Conservation (phyloP, 1,140 invertebrate species). For the Anastatus disparis region DNA sequence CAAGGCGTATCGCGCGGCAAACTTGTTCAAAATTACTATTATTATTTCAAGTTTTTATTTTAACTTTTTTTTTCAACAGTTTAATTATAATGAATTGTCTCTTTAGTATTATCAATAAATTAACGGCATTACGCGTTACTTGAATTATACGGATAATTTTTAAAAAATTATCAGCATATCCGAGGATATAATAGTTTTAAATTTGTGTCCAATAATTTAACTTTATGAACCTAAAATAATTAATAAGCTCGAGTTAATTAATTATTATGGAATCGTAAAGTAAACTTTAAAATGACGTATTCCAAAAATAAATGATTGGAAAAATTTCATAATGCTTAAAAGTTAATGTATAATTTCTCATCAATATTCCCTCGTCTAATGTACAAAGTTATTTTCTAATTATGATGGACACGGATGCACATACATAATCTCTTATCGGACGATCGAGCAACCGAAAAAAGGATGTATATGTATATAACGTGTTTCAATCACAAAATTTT, state of each 20-base stretch:
- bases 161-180: too few species aligned
- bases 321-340: too few species aligned
- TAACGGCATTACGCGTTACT: background rate
- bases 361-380: constrained; percentile 10
- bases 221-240: background rate
- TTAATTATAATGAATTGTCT: too few species aligned
- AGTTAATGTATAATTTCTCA: too few species aligned
- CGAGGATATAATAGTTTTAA: background rate
- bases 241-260: background rate
- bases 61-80: too few species aligned
- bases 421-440: constrained; percentile 49
- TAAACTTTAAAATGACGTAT: background rate
- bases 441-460: constrained; percentile 41
- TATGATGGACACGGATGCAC: constrained; percentile 39
- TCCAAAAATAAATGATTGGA: background rate
- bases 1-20: too few species aligned
- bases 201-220: background rate
- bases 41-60: too few species aligned
- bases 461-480: too few species aligned
- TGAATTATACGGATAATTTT: too few species aligned
- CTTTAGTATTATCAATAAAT: background rate
- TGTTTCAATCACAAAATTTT: constrained; percentile 48
- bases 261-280: constrained; percentile 8
- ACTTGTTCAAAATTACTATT: too few species aligned
- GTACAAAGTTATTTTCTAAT: constrained; percentile 31